Percentiles rank a stretch among this genome's conserved stretches.
Evolutionary conservation across 1,140 invertebrate species (phyloP).

Genomic region (Drosophila fuyamai): DNA sequence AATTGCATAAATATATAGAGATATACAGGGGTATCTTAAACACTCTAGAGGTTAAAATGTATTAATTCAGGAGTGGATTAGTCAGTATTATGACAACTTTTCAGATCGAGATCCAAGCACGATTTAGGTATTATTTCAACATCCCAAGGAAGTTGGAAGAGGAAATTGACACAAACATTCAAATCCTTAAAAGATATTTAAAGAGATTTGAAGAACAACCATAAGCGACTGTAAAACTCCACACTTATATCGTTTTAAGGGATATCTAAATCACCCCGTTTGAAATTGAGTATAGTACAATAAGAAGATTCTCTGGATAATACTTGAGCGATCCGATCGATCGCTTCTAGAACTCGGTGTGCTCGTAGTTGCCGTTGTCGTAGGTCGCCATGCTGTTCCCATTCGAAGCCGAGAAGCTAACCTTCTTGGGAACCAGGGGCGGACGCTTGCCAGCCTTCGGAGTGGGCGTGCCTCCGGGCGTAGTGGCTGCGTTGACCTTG

Average conservation of each 20-base stretch:
- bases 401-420: conserved; percentile 42
- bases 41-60: neutral
- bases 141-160: too few relatives aligned
- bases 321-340: conserved; percentile 7
- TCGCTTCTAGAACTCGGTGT: conserved; percentile 39
- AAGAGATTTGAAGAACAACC: too few relatives aligned
- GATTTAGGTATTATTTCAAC: too few relatives aligned
- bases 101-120: too few relatives aligned
- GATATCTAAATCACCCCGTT: neutral
- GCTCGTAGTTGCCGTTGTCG: conserved; percentile 60
- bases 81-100: too few relatives aligned
- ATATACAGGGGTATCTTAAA: neutral
- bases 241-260: neutral
- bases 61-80: conserved; percentile 6
- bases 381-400: conserved; percentile 43
- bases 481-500: conserved; percentile 65
- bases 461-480: conserved; percentile 54
- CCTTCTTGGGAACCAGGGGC: conserved; percentile 43
- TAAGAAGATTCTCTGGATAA: conserved; percentile 46
- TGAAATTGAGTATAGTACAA: neutral
- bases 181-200: too few relatives aligned
- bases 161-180: too few relatives aligned
- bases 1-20: conserved; percentile 21
- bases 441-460: conserved; percentile 53
- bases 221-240: too few relatives aligned